Evolutionary conservation across 2,113 vertebrate genomes (phyloP).

Genomic region (Columbina picui): DNA sequence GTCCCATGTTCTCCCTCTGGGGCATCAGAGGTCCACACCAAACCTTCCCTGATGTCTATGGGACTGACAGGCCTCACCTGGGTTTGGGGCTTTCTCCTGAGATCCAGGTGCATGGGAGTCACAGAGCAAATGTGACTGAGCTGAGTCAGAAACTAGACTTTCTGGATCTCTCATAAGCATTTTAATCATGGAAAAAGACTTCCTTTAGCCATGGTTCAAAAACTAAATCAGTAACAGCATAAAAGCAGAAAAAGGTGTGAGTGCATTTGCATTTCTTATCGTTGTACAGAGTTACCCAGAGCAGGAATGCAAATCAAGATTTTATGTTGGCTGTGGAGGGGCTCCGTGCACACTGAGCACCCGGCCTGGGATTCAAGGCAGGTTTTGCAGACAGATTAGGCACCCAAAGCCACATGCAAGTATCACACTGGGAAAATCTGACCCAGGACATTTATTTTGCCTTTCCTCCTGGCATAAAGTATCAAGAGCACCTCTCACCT

Average conservation of each 20-base stretch:
- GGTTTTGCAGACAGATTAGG: not conserved
- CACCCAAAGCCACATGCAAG: not conserved
- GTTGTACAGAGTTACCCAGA: not conserved
- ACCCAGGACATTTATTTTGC: not conserved
- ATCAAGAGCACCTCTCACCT: conserved; percentile 5
- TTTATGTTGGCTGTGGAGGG: not conserved
- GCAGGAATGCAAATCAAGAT: not conserved
- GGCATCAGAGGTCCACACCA: not conserved
- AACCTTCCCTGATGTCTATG: not conserved
- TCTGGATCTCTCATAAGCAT: not conserved
- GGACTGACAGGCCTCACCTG: not conserved
- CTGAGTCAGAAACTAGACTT: not conserved
- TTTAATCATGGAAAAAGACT: not conserved
- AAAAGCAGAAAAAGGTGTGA: not conserved
- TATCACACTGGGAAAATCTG: not conserved
- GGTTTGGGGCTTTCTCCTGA: not conserved
- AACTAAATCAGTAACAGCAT: not conserved
- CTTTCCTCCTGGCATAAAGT: not conserved
- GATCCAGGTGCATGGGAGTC: accelerated
- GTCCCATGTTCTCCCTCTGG: accelerated
- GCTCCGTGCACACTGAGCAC: not conserved
- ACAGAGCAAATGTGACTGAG: not conserved
- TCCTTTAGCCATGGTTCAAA: not conserved
- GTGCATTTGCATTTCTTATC: not conserved
- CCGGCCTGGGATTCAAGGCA: not conserved